Evolutionary conservation across 2,888 invertebrate genomes (phyloP), one percentile per base, ranked within the genome.

Genomic region (Halocaridina rubra): DNA sequence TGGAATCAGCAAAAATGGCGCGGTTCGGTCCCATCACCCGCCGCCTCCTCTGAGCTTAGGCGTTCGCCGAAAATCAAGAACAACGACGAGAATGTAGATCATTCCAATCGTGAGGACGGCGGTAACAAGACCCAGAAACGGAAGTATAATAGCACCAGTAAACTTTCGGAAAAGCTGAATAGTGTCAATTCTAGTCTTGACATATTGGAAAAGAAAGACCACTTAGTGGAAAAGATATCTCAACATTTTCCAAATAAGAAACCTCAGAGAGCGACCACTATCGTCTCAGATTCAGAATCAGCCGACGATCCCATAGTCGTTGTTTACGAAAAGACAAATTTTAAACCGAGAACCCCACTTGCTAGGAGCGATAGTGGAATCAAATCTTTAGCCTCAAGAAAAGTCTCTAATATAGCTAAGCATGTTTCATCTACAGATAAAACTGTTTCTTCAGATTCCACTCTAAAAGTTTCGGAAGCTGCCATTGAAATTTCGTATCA

Each of bases 271-370:
- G 80, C 71, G 13, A 1, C 57, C 7, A n/a, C 16, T 33, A 19
- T 16, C 30, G 57, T 19, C 19, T 32, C 53, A 30, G 72, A 19
- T 32, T 22, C 57, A 13, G 71, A 29, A 24, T 71, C 77, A 19
- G 69, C 77, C 7, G 82, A 82, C 29, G 82, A 82, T n/a, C 82
- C 82, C 24, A 32, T 82, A 30, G 82, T 82, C 16, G 53, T 82
- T 13, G 53, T 82, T 22, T 82, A 77, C 39, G 82, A 82, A 33
- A 82, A 77, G 71, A 76, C 82, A 13, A 67, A 29, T 30, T 46
- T 27, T 46, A 32, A 27, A 22, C 69, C 13, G 46, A n/a, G 53
- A n/a, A 10, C 64, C 27, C 46, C 39, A 53, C 79, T 61, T 16
- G 30, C 16, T n/a, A 64, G 67, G 22, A 67, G 27, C 27, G n/a